A percentile compares a stretch with the other conserved stretches of the same genome.
These are phyloP conservation scores for Columba janthina DNA, from an alignment of 2,113 vertebrate genomes.

Conservation along the genomic window DNA sequence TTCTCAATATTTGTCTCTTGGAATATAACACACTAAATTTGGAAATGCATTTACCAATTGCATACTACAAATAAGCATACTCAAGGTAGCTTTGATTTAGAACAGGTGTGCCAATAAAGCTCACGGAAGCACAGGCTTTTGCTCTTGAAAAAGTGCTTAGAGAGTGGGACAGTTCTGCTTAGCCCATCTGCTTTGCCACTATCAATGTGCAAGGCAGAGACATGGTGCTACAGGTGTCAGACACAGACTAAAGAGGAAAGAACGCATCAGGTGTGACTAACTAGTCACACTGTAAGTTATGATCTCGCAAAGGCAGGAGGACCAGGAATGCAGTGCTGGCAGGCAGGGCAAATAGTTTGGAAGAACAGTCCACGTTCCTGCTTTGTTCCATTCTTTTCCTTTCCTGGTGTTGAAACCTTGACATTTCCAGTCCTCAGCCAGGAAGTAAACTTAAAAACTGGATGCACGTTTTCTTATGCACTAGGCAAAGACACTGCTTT, in stretches of 20 bases:
- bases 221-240: neutral
- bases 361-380: neutral
- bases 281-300: neutral
- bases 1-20: neutral
- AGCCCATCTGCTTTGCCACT: neutral
- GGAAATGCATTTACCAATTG: neutral
- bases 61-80: neutral
- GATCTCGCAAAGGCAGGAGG: neutral
- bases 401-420: neutral
- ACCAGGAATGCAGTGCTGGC: neutral
- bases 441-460: neutral
- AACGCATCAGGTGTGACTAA: neutral
- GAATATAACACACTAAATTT: neutral
- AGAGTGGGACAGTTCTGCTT: neutral
- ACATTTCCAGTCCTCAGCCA: neutral
- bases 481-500: neutral
- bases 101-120: neutral
- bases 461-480: neutral
- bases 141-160: neutral
- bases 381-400: neutral
- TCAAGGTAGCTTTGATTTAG: neutral
- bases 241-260: neutral
- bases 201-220: neutral
- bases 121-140: neutral
- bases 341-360: neutral